Base-by-base conservation (phyloP, 2,888 invertebrate genomes). In the Callinectes sapidus region DNA sequence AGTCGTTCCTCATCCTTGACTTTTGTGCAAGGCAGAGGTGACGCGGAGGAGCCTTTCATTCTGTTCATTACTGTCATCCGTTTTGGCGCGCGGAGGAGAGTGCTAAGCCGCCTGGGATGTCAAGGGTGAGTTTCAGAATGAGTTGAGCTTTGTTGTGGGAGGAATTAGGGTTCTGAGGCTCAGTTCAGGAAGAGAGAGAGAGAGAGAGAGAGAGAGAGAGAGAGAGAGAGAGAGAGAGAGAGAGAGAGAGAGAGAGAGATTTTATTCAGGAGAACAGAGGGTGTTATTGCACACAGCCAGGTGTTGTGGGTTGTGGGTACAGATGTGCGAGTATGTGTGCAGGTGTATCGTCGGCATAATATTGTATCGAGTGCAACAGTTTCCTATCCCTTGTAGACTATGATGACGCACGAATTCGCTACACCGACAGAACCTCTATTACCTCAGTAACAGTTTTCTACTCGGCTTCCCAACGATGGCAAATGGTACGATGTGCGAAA, bases 41-140 rank as follows among this genome's bases (percentile, higher is more conserved):
- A 85, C 48, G 81, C 54, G 42, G 35, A 35, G 39, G 55, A 89
- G 89, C 71, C 42, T 89, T 71, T 89, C 89, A 89, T 89, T 66
- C 39, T 89, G 89, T 66, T 89, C 89, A 89, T 89, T 89, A 89
- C 89, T 89, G 66, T 71, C 66, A 35, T 39, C n/a, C 39, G 42
- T 39, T 42, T 54, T 54, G 48, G 48, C 48, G 90, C 42, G 8
- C 32, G 77, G 61, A 39, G 23, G 90, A 77, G 55, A 90, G 39
- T 66, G 90, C 66, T 66, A 77, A 66, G 71, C 35, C 18, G 90
- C 18, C 35, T 13, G 42, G 71, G 66, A 32, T 61, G 66, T 28
- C 66, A 23, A 77, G 90, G 77, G 66, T 16, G 42, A 61, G 39
- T n/a, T 55, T 54, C 61, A 55, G 48, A 61, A 55, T 81, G 81